Conservation (phyloP, 1,140 invertebrate species). For the Anastatus disparis region DNA sequence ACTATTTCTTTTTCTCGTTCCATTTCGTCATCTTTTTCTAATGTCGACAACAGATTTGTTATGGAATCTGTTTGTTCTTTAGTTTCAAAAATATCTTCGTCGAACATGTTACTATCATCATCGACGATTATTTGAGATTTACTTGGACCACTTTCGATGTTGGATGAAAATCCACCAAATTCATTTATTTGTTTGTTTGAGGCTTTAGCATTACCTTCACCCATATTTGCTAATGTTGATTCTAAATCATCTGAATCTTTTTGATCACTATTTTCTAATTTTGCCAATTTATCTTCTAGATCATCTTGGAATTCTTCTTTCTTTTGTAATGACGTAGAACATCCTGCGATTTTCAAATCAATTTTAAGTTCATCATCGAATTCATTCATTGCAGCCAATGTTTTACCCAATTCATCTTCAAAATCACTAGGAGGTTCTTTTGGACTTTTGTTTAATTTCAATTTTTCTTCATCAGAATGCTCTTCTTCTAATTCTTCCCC, state of each 20-base stretch:
- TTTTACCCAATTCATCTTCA: slow-evolving; percentile 9
- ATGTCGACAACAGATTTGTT: slow-evolving; percentile 18
- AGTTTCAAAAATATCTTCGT: slow-evolving; percentile 1
- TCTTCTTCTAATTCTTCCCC: not conserved
- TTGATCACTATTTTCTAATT: not conserved
- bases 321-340: not conserved
- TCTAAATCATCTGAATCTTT: not conserved
- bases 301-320: not conserved
- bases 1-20: slow-evolving; percentile 55
- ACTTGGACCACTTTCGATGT: not conserved
- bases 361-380: not conserved
- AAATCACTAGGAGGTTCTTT: slow-evolving; percentile 1
- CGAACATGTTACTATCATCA: slow-evolving; percentile 2
- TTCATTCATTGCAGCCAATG: not conserved
- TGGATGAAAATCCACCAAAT: not conserved
- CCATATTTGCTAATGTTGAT: not conserved
- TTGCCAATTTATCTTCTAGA: not conserved
- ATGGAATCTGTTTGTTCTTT: slow-evolving; percentile 13
- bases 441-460: not conserved
- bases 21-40: slow-evolving; percentile 45
- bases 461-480: not conserved
- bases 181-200: not conserved
- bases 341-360: not conserved
- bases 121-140: not conserved
- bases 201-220: not conserved